Percentiles rank a stretch among this genome's conserved stretches.
Conservation (phyloP, 30 jellyfish, hydroid and myxozoan species). For the Hydra vulgaris region DNA sequence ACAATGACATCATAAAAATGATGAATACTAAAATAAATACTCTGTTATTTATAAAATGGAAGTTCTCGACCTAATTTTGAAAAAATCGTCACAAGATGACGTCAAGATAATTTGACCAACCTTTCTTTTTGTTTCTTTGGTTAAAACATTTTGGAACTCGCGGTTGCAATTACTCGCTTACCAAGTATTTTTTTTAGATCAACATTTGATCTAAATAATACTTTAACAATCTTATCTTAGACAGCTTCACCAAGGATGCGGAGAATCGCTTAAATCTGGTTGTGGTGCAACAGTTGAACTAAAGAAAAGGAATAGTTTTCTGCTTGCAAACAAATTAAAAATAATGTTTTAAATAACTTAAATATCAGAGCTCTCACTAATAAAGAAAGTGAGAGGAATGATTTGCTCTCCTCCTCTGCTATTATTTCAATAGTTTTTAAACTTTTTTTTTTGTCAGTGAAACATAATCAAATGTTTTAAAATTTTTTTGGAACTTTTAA, state of each 20-base stretch:
- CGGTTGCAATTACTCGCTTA: no score
- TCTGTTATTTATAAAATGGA: not conserved
- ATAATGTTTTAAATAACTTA: no score
- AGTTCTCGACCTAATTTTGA: not conserved
- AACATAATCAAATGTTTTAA: no score
- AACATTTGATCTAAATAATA: not conserved
- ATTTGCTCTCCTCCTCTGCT: no score
- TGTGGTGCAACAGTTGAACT: conserved; percentile 96
- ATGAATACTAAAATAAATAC: not conserved
- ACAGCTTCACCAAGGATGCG: conserved; percentile 82
- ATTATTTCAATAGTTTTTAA: no score
- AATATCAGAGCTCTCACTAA: no score
- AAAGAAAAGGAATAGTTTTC: conserved; percentile 1
- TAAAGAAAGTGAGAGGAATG: no score
- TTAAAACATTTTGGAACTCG: not conserved
- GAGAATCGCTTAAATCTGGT: conserved; percentile 82
- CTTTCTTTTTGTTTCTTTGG: not conserved
- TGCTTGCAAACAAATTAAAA: not conserved
- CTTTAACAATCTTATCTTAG: no score
- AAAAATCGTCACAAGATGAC: not conserved
- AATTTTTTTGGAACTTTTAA: no score
- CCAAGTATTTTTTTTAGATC: not conserved
- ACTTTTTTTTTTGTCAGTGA: no score
- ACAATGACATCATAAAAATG: not conserved
- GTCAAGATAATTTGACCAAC: not conserved